These are phyloP conservation scores for Leptinotarsa juncta DNA, from an alignment of 2,888 invertebrate species.

Conservation along the genomic window DNA sequence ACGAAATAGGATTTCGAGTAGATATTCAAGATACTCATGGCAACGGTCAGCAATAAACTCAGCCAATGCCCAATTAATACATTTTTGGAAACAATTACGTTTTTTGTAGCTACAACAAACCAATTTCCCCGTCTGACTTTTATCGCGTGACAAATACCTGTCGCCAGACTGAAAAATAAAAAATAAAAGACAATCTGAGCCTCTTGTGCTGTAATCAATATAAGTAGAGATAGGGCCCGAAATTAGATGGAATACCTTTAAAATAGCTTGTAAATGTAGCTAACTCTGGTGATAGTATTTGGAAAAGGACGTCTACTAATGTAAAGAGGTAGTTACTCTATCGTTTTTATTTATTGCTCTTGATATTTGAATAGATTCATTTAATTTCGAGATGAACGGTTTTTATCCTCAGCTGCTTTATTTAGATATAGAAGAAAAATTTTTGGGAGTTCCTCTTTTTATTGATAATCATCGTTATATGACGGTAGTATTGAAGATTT, in stretches of 20 bases:
- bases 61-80: slow-evolving; percentile 38
- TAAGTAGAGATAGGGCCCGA: slow-evolving; percentile 43
- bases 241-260: slow-evolving; percentile 47
- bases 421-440: neutral
- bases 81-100: slow-evolving; percentile 34
- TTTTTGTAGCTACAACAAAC: slow-evolving; percentile 41
- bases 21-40: slow-evolving; percentile 7
- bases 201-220: slow-evolving; percentile 49
- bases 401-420: slow-evolving; percentile 32
- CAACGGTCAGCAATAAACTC: slow-evolving; percentile 29
- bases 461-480: neutral
- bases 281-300: slow-evolving; percentile 41
- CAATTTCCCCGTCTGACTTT: slow-evolving; percentile 55
- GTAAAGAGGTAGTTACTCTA: slow-evolving; percentile 40
- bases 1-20: slow-evolving; percentile 11
- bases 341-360: slow-evolving; percentile 45
- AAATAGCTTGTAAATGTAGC: slow-evolving; percentile 49
- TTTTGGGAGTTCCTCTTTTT: neutral
- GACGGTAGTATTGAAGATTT: no score
- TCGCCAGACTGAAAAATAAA: slow-evolving; percentile 52
- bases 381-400: slow-evolving; percentile 43
- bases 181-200: slow-evolving; percentile 45
- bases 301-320: slow-evolving; percentile 36
- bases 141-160: slow-evolving; percentile 57
- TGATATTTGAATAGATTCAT: slow-evolving; percentile 48